Conservation (phyloP, 2,113 vertebrate genomes). For the Gymnobelideus leadbeateri region DNA sequence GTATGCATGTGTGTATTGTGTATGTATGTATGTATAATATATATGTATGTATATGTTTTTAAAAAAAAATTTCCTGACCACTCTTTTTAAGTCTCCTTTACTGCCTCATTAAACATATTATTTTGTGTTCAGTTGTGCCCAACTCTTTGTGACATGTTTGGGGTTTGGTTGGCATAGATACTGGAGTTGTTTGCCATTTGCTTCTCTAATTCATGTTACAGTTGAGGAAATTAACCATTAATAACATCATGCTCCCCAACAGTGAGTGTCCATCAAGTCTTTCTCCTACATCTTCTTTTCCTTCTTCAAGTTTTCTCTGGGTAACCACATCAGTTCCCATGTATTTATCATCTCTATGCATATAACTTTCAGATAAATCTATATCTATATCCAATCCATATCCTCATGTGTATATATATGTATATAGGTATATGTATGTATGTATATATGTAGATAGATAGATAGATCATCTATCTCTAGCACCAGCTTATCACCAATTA, state of each 20-base stretch:
- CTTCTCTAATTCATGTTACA: background rate
- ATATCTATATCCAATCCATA: too few species aligned
- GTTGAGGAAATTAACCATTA: background rate
- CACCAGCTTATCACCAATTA: background rate
- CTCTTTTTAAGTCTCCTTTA: background rate
- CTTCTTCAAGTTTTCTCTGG: background rate
- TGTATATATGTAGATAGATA: background rate
- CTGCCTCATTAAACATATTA: background rate
- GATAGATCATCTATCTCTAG: background rate
- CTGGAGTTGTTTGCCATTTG: background rate
- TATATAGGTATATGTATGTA: accelerated
- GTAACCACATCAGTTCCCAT: background rate
- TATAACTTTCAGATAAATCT: too few species aligned
- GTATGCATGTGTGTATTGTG: background rate
- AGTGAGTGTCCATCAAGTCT: background rate
- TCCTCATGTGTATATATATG: background rate
- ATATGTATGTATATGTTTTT: too few species aligned
- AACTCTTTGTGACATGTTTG: background rate
- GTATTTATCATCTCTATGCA: too few species aligned
- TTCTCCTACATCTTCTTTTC: background rate
- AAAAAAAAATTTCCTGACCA: background rate
- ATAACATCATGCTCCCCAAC: background rate
- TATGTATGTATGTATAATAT: too few species aligned
- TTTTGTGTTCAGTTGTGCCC: background rate
- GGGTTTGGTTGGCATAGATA: background rate